Evolutionary conservation across 2,797 vertebrate genomes (phyloP).

Genomic region (Anguilla pacifica): DNA sequence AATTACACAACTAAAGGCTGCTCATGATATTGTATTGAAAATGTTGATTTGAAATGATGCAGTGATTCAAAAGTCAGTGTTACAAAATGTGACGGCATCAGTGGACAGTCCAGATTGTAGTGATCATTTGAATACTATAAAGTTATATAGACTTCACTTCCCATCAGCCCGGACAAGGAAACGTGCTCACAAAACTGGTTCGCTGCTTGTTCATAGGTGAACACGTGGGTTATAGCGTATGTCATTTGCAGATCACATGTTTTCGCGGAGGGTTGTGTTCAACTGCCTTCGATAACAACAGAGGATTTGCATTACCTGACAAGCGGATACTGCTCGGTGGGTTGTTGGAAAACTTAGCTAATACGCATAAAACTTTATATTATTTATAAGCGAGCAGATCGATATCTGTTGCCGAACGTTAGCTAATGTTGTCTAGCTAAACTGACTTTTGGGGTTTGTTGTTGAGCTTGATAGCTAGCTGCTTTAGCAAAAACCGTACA

Average conservation of each 20-base stretch:
- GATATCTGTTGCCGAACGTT: not conserved
- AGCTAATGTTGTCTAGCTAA: not conserved
- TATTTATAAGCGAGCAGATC: not conserved
- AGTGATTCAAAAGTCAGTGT: not conserved
- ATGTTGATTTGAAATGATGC: no score
- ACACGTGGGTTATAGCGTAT: slow-evolving; percentile 3
- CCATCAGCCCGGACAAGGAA: not conserved
- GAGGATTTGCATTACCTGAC: not conserved
- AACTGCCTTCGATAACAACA: not conserved
- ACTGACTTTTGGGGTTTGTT: not conserved
- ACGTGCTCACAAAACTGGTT: no score
- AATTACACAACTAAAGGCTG: no score
- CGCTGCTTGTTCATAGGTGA: not conserved
- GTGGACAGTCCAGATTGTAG: not conserved
- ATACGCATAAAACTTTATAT: not conserved
- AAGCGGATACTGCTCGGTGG: not conserved
- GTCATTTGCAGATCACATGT: slow-evolving; percentile 32
- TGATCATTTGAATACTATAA: not conserved
- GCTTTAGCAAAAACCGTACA: not conserved
- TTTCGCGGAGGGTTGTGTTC: slow-evolving; percentile 6
- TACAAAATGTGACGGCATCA: not conserved
- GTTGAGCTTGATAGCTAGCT: not conserved
- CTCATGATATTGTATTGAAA: no score
- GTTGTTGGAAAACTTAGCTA: not conserved
- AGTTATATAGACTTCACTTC: not conserved